phyloP scores from a whole-genome alignment of 1,140 invertebrate genomes.

The Metopolophium dirhodum region DNA sequence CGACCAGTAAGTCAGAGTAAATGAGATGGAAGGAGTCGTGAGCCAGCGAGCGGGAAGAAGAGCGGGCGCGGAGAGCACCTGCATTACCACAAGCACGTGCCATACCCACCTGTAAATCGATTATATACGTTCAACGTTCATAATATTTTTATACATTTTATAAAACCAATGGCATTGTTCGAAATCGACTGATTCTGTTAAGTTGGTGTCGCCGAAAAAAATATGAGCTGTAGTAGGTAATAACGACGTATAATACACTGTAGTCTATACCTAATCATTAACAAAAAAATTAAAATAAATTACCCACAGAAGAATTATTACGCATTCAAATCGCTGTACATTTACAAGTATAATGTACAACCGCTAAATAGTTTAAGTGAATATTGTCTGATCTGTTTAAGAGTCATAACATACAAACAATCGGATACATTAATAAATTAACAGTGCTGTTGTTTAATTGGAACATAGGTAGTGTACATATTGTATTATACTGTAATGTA shows the following conservation, averaged over 20 bases:
- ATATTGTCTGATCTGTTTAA: not conserved
- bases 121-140: not conserved
- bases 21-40: not conserved
- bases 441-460: not conserved
- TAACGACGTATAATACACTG: not conserved
- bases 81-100: conserved; percentile 48
- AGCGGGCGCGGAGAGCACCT: conserved; percentile 39
- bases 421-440: not conserved
- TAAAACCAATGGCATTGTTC: not conserved
- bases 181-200: not conserved
- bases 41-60: not conserved
- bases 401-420: not conserved
- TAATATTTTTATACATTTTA: not conserved
- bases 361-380: not conserved
- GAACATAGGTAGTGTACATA: not conserved
- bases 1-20: conserved; percentile 29
- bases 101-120: conserved; percentile 51
- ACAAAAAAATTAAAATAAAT: not conserved
- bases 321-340: not conserved
- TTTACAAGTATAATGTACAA: not conserved
- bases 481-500: not conserved
- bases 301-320: not conserved
- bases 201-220: not conserved
- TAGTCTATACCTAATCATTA: not conserved
- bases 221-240: not conserved